Conservation (phyloP, 1,140 invertebrate species). For the Drosophila ercepeae region DNA sequence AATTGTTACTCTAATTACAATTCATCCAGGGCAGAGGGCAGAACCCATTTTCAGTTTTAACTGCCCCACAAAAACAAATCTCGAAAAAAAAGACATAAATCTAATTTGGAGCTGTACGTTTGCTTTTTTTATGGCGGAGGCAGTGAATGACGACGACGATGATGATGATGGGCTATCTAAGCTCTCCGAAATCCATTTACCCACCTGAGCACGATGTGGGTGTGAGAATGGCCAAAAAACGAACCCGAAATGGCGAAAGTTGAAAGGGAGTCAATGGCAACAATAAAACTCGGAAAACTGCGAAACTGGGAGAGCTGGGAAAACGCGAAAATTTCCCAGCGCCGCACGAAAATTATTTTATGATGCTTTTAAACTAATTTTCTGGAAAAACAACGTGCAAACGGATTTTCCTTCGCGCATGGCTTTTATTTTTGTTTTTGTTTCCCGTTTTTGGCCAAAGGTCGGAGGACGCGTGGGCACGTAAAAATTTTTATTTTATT, state of each 20-base stretch:
- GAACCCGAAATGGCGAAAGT: slow-evolving; percentile 51
- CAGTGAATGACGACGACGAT: slow-evolving; percentile 31
- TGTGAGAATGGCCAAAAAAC: slow-evolving; percentile 51
- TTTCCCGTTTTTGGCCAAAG: too few species aligned
- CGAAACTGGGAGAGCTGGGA: not conserved
- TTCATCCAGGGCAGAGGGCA: slow-evolving; percentile 20
- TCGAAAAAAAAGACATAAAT: slow-evolving; percentile 59
- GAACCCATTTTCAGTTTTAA: slow-evolving; percentile 45
- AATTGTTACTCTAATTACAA: slow-evolving; percentile 51
- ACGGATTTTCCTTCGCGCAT: slow-evolving; percentile 35
- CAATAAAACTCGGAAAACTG: slow-evolving; percentile 57
- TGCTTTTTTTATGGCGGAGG: slow-evolving; percentile 57
- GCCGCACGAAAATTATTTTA: slow-evolving; percentile 75
- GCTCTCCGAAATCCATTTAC: slow-evolving; percentile 74
- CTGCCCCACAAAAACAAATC: slow-evolving; percentile 50
- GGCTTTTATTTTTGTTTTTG: not conserved
- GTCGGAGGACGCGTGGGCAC: slow-evolving; percentile 59
- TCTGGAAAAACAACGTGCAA: slow-evolving; percentile 71
- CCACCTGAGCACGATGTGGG: slow-evolving; percentile 58
- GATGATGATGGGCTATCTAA: slow-evolving; percentile 68
- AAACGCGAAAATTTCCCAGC: slow-evolving; percentile 56
- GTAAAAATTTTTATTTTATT: slow-evolving; percentile 69
- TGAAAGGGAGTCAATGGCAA: slow-evolving; percentile 59
- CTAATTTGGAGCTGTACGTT: slow-evolving; percentile 66
- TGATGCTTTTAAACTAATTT: slow-evolving; percentile 82